Evolutionary conservation across 2,797 vertebrate species (phyloP), one percentile per base, ranked within the genome.

Genomic region (Oophaga sylvatica): DNA sequence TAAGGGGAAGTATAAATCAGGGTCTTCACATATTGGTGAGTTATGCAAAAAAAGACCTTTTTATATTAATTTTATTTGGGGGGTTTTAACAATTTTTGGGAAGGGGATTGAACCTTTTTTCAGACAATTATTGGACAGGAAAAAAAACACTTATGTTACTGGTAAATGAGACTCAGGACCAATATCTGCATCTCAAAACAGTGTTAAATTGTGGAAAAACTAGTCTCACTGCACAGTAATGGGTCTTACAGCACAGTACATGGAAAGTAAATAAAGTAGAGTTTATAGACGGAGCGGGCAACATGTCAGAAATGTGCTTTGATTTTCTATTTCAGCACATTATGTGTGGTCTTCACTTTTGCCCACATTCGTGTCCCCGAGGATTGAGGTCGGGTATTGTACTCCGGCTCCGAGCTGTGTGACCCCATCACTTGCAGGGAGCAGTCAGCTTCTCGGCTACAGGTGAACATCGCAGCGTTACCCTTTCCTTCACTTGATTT

Each of bases 381-480:
- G 12, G 71, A 45, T 48, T n/a, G 29, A n/a, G 60, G 60, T 81
- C 60, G 35, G 29, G 59, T 68, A 35, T 59, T 73, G 19, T 59
- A 71, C 45, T 22, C 26, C 6, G 13, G 67, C 19, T n/a, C 12
- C 41, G 68, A 53, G 31, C 29, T 60, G 6, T 41, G 20, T 45
- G 81, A 73, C 70, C 82, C 17, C 70, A 17, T 48, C 2, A 15
- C 20, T n/a, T 35, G 71, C n/a, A 62, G 22, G 26, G 56, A 45
- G 53, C 29, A 19, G 22, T n/a, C 20, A 17, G 20, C 15, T 84
- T 84, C 76, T 84, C 82, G 31, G 26, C 67, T 60, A 84, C 57
- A 62, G 82, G 57, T 75, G 82, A 35, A 63, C 53, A 60, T 22
- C 31, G 19, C 70, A 41, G 57, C 12, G 16, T 84, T n/a, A 48